These are phyloP conservation scores for Rana temporaria DNA, from an alignment of 2,113 vertebrate species.

Conservation along the genomic window DNA sequence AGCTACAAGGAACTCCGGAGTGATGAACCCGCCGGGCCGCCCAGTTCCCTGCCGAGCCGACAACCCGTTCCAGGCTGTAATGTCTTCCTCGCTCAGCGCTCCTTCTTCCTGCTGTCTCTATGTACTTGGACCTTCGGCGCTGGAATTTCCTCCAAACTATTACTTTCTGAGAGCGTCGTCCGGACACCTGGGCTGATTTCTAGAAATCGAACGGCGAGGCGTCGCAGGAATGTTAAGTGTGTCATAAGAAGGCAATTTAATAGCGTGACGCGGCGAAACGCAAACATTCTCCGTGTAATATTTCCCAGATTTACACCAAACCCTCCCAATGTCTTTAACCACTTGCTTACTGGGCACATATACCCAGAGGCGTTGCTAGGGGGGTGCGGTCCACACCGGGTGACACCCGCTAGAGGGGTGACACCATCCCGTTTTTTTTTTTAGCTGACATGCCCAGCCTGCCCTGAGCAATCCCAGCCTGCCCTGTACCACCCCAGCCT, in stretches of 20 bases:
- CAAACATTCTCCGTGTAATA: not conserved
- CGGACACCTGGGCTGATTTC: not conserved
- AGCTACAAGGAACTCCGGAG: too few species aligned
- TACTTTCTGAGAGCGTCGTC: not conserved
- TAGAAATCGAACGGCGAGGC: not conserved
- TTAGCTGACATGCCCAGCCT: too few species aligned
- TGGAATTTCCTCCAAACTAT: not conserved
- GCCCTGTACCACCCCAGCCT: too few species aligned
- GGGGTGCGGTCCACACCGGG: too few species aligned
- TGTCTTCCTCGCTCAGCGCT: not conserved
- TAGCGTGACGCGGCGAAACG: not conserved
- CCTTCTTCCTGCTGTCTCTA: not conserved
- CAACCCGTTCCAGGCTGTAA: not conserved
- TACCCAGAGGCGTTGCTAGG: too few species aligned
- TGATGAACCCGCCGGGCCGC: not conserved
- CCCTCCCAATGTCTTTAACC: too few species aligned
- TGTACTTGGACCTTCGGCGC: conserved; percentile 3
- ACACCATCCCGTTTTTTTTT: too few species aligned
- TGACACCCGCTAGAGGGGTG: too few species aligned
- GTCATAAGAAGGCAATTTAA: not conserved
- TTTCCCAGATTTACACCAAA: not conserved
- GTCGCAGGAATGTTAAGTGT: conserved; percentile 10
- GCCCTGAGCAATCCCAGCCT: too few species aligned
- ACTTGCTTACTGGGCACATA: too few species aligned
- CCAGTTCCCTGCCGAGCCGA: too few species aligned